phyloP scores from a whole-genome alignment of 1,140 invertebrate genomes.

The Pseudomyrmex flavicornis region DNA sequence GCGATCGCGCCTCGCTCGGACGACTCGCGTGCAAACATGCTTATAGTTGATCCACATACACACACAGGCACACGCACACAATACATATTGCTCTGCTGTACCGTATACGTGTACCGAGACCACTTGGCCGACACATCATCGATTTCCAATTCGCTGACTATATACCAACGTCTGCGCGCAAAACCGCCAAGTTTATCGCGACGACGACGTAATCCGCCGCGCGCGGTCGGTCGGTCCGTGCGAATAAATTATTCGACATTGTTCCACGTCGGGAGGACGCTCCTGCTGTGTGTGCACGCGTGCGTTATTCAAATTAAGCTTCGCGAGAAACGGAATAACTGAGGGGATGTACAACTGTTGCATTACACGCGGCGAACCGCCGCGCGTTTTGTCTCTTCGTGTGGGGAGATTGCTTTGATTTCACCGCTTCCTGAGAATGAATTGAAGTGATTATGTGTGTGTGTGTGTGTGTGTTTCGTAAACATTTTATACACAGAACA shows the following conservation, averaged over 20 bases:
- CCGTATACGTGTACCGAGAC: background rate
- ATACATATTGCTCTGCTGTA: slow-evolving; percentile 17
- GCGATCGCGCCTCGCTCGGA: slow-evolving; percentile 42
- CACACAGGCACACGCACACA: background rate
- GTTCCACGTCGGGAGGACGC: background rate
- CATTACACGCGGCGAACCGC: background rate
- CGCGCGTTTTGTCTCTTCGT: background rate
- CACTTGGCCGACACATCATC: slow-evolving; percentile 68
- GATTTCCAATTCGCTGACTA: slow-evolving; percentile 74
- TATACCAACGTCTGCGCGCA: slow-evolving; percentile 38
- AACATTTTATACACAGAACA: no score
- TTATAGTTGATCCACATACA: slow-evolving; percentile 32
- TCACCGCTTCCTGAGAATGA: background rate
- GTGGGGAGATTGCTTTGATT: background rate
- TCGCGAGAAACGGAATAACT: background rate
- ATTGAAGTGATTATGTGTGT: background rate
- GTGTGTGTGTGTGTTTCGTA: no score
- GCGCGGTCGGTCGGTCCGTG: background rate
- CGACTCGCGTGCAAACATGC: slow-evolving; percentile 49
- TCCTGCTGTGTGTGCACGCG: background rate
- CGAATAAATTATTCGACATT: slow-evolving; percentile 41
- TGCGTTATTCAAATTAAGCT: slow-evolving; percentile 43
- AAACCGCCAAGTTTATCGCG: slow-evolving; percentile 63
- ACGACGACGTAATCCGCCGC: slow-evolving; percentile 34
- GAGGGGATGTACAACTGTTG: background rate